Evolutionary conservation across 2,113 vertebrate species (phyloP).

Genomic region (Hepsetus odoe): DNA sequence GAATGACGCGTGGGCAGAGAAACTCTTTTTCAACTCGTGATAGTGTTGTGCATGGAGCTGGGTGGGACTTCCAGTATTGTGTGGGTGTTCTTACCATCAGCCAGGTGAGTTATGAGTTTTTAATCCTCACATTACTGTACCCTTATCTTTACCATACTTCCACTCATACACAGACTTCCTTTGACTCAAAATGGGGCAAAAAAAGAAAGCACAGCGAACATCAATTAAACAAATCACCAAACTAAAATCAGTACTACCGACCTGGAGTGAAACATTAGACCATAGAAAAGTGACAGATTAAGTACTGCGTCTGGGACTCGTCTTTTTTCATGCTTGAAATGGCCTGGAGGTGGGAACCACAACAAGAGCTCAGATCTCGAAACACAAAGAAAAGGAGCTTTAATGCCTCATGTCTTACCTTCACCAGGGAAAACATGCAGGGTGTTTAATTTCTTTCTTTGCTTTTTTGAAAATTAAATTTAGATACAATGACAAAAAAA

Average conservation of each 20-base stretch:
- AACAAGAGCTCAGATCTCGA: too few species aligned
- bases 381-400: too few species aligned
- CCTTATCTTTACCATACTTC: slow-evolving; percentile 37
- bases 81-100: slow-evolving; percentile 51
- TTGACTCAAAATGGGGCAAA: slow-evolving; percentile 37
- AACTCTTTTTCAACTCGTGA: slow-evolving; percentile 40
- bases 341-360: background rate
- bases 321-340: too few species aligned
- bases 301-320: too few species aligned
- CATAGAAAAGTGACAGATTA: background rate
- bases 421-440: too few species aligned
- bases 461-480: too few species aligned
- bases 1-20: slow-evolving; percentile 54
- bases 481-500: too few species aligned
- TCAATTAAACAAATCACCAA: slow-evolving; percentile 15
- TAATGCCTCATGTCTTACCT: too few species aligned
- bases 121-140: slow-evolving; percentile 51
- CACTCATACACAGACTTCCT: slow-evolving; percentile 42
- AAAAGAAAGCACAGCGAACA: slow-evolving; percentile 24
- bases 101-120: slow-evolving; percentile 58
- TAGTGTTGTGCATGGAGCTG: slow-evolving; percentile 21
- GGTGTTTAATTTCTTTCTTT: too few species aligned
- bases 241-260: background rate
- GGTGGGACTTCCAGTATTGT: slow-evolving; percentile 50
- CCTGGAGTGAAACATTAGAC: slow-evolving; percentile 6